These are phyloP conservation scores for Paragorgia papillata DNA, from an alignment of 92 coral and sea anemone species.

Conservation along the genomic window DNA sequence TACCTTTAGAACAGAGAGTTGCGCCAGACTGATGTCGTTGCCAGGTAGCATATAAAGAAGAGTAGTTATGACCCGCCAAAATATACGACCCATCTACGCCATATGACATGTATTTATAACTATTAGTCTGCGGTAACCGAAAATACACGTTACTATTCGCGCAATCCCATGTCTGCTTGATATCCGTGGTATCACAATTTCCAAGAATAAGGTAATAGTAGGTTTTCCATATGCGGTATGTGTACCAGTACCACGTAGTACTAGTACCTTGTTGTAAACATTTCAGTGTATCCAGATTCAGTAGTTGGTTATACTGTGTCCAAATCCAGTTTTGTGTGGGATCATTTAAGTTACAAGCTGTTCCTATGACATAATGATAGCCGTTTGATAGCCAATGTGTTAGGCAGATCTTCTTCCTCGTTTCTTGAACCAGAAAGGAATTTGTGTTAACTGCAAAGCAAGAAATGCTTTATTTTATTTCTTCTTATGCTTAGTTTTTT, in stretches of 20 bases:
- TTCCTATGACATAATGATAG: not conserved
- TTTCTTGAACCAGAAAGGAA: no score
- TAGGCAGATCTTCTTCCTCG: not conserved
- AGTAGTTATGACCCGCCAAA: not conserved
- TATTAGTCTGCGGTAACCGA: no score
- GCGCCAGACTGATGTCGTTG: not conserved
- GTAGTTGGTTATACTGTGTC: constrained; percentile 10
- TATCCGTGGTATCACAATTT: not conserved
- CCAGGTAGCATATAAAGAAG: not conserved
- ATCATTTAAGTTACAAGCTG: not conserved
- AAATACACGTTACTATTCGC: no score
- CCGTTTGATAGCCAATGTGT: not conserved
- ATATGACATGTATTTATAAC: no score
- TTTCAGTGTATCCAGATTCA: constrained; percentile 11
- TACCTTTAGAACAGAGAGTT: not conserved
- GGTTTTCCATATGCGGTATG: no score
- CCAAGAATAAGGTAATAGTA: not conserved
- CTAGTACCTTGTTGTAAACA: constrained; percentile 17
- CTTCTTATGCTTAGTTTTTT: no score
- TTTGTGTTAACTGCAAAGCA: no score
- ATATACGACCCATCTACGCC: no score
- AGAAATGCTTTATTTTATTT: no score
- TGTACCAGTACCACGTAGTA: no score
- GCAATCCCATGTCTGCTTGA: not conserved
- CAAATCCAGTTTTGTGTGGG: constrained; percentile 24